A percentile compares a stretch with the other conserved stretches of the same genome.
These are phyloP conservation scores for Ictidomys tridecemlineatus DNA, from an alignment of 2,113 vertebrate genomes.

Conservation along the genomic window DNA sequence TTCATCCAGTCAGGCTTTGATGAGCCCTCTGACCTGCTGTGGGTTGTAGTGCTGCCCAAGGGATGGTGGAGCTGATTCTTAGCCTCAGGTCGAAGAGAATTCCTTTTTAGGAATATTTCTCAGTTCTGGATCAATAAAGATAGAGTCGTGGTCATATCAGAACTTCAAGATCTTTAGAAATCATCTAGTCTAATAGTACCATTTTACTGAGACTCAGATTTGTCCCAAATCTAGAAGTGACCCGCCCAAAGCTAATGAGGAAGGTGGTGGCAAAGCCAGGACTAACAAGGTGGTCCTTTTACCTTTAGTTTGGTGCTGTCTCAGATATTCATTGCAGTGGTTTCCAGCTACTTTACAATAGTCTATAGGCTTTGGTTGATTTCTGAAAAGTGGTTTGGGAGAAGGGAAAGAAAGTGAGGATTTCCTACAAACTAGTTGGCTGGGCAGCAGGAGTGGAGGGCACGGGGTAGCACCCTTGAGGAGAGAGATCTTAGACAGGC, in stretches of 20 bases:
- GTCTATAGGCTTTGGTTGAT: not conserved
- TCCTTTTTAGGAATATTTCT: not conserved
- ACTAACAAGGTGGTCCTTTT: not conserved
- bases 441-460: not conserved
- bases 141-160: not conserved
- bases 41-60: not conserved
- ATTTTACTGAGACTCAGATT: not conserved
- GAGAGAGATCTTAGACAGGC: not conserved
- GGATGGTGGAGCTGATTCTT: not conserved
- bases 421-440: not conserved
- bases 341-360: not conserved
- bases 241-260: not conserved
- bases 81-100: not conserved
- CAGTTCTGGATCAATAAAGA: not conserved
- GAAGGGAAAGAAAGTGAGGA: not conserved
- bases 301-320: not conserved
- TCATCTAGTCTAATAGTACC: not conserved
- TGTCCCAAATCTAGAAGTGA: not conserved
- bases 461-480: not conserved
- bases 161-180: not conserved
- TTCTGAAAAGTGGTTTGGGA: constrained; percentile 30
- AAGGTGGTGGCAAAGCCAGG: not conserved
- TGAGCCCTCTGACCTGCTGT: not conserved
- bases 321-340: not conserved
- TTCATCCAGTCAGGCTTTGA: not conserved